A percentile compares a stretch with the other conserved stretches of the same genome.
Evolutionary conservation across 2,113 vertebrate genomes (phyloP).

Genomic region (Oostethus manadensis): DNA sequence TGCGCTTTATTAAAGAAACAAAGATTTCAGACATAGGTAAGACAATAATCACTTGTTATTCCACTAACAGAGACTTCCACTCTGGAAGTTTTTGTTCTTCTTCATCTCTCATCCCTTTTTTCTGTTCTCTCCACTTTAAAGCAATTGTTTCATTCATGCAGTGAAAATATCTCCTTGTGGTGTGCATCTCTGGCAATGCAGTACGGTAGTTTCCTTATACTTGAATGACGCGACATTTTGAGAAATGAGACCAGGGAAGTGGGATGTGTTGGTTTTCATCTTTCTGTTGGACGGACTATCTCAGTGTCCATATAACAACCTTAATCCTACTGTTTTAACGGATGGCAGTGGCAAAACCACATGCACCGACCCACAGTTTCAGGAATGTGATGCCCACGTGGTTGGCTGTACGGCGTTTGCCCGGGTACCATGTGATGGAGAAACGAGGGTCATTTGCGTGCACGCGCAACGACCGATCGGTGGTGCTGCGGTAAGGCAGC

Average conservation of each 20-base stretch:
- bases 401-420: too few relatives aligned
- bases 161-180: too few relatives aligned
- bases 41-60: conserved; percentile 49
- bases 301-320: background rate
- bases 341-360: background rate
- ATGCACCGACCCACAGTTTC: too few relatives aligned
- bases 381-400: too few relatives aligned
- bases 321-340: background rate
- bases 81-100: background rate
- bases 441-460: too few relatives aligned
- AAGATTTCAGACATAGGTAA: conserved; percentile 99
- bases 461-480: too few relatives aligned
- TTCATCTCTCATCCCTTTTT: background rate
- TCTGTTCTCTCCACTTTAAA: too few relatives aligned
- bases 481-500: too few relatives aligned
- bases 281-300: background rate
- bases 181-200: too few relatives aligned
- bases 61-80: background rate
- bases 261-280: background rate
- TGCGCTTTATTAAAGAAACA: conserved; percentile 91
- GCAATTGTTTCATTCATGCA: too few relatives aligned
- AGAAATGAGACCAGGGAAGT: background rate
- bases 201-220: too few relatives aligned
- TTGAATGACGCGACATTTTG: background rate
- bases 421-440: too few relatives aligned